Conservation (phyloP, 2,113 vertebrate genomes). For the Cepphus grylle region DNA sequence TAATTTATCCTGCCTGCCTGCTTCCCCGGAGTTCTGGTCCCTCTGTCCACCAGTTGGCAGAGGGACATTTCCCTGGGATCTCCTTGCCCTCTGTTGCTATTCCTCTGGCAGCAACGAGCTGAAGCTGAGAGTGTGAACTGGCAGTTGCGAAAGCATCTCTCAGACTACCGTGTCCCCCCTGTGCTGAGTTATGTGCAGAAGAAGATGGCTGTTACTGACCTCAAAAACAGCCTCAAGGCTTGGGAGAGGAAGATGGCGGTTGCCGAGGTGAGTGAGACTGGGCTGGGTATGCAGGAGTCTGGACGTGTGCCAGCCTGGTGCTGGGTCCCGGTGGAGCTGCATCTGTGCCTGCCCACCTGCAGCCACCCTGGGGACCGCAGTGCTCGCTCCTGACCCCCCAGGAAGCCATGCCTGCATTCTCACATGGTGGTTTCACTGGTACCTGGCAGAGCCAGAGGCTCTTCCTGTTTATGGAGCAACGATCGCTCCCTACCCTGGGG, state of each 20-base stretch:
- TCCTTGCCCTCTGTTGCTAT: neutral
- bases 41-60: neutral
- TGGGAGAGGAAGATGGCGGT: conserved; percentile 81
- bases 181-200: conserved; percentile 71
- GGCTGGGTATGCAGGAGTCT: neutral
- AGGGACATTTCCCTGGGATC: neutral
- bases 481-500: accelerated
- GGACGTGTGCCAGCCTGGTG: accelerated
- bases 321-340: neutral
- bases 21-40: neutral
- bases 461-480: neutral
- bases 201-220: conserved; percentile 55
- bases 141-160: conserved; percentile 65
- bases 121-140: conserved; percentile 66
- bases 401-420: neutral
- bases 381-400: accelerated
- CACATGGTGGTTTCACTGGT: accelerated
- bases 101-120: conserved; percentile 65
- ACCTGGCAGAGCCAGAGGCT: neutral
- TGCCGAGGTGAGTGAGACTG: conserved; percentile 57
- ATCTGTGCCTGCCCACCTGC: neutral
- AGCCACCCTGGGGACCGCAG: neutral
- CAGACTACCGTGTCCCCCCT: conserved; percentile 50
- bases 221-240: conserved; percentile 66
- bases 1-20: neutral